Conservation (phyloP, 1,140 invertebrate species). For the Magallana ariakensis region DNA sequence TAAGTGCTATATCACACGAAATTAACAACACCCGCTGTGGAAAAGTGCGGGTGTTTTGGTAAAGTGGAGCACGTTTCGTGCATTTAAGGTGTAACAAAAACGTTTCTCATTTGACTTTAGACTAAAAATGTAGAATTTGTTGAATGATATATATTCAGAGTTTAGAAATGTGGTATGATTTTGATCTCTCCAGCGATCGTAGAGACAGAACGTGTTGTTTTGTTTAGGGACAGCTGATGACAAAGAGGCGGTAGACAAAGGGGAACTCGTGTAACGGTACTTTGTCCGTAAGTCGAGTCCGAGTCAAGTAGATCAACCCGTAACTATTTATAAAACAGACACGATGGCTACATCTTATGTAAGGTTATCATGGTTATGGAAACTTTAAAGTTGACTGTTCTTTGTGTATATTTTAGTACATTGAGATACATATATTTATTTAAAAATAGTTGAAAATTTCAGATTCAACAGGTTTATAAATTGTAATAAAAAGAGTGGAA, state of each 20-base stretch:
- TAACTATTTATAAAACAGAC: neutral
- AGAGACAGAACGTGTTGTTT: neutral
- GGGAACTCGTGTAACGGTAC: slow-evolving; percentile 26
- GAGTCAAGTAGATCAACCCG: neutral
- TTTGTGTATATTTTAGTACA: too few species aligned
- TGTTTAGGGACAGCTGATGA: neutral
- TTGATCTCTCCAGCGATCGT: too few species aligned
- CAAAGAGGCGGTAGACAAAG: slow-evolving; percentile 23
- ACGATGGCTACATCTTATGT: neutral
- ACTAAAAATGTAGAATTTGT: neutral
- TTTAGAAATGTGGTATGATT: neutral
- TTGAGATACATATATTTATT: too few species aligned
- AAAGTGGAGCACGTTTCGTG: neutral
- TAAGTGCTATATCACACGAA: neutral
- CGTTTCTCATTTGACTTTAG: neutral
- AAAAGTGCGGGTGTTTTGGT: slow-evolving; percentile 29
- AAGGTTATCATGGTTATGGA: too few species aligned
- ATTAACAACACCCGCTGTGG: neutral
- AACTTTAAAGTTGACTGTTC: too few species aligned
- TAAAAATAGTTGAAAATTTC: too few species aligned
- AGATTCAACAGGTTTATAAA: too few species aligned
- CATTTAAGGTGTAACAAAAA: neutral
- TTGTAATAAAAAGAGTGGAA: too few species aligned
- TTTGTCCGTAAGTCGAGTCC: neutral
- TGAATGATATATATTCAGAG: neutral